phyloP scores from a whole-genome alignment of 2,113 vertebrate species.

The Perognathus longimembris region DNA sequence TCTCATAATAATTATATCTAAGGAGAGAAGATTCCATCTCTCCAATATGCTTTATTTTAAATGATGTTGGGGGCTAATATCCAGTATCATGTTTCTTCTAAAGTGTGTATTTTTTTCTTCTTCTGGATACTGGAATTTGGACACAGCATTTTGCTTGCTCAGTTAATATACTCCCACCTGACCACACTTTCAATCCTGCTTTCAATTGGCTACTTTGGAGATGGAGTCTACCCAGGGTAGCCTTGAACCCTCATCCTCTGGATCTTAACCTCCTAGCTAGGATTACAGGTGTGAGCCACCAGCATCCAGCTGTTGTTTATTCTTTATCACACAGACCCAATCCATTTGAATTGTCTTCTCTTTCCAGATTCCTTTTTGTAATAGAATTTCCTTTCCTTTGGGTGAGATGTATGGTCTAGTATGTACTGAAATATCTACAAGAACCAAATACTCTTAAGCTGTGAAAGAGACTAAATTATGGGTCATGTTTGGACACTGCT shows the following conservation, averaged over 20 bases:
- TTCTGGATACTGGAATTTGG: too few relatives aligned
- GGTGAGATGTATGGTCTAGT: not conserved
- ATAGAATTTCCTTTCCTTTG: not conserved
- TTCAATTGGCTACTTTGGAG: too few relatives aligned
- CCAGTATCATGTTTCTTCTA: not conserved
- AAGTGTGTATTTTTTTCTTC: too few relatives aligned
- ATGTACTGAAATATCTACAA: not conserved
- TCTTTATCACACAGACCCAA: not conserved
- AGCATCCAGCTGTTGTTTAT: too few relatives aligned
- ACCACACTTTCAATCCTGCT: too few relatives aligned
- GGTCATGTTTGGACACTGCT: not conserved
- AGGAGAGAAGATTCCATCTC: conserved; percentile 1
- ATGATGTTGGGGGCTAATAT: not conserved
- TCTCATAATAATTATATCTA: conserved; percentile 34
- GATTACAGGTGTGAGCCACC: too few relatives aligned
- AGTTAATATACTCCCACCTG: too few relatives aligned
- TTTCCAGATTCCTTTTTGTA: not conserved
- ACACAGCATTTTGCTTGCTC: too few relatives aligned
- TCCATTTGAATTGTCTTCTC: not conserved
- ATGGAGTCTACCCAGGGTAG: too few relatives aligned
- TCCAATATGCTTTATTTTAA: conserved; percentile 29
- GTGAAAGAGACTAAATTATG: not conserved
- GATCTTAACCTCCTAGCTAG: too few relatives aligned
- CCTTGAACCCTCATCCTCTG: too few relatives aligned
- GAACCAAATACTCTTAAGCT: conserved; percentile 12